Evolutionary conservation across 2,797 vertebrate species (phyloP), one percentile per base, ranked within the genome.

Genomic region (Phyllotis vaccarum): DNA sequence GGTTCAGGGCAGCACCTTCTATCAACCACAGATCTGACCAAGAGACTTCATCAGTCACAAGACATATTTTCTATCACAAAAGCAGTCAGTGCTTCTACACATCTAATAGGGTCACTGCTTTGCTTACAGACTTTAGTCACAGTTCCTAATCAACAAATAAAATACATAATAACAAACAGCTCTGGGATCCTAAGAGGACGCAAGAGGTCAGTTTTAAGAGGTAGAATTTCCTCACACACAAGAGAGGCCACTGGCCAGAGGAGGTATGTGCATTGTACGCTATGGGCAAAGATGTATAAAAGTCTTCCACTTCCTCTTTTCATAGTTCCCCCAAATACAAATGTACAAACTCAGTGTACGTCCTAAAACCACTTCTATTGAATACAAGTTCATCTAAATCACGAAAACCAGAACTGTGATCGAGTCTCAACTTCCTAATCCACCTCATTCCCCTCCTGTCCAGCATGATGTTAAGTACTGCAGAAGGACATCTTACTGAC

Each of bases 141-240:
- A 86, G 34, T 86, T 96, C 80, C 83, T 93, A 92, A 76, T 40
- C 27, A 95, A 88, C 75, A 90, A 96, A 92, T n/a, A 81, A 86
- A 90, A 88, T n/a, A 62, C 9, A 49, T 81, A 91, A n/a, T n/a
- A 92, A 80, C 31, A 74, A 94, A 93, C 52, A 46, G 37, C n/a
- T 96, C n/a, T 80, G 43, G 56, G 85, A 27, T 72, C 52, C 31
- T 80, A 70, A 21, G 54, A 49, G 62, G 22, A 82, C 72, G 7
- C n/a, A 75, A 12, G 76, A 96, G 86, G 78, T 87, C 29, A 62
- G 66, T 70, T 68, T 76, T 58, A 34, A 87, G n/a, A 82, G 1
- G 13, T 27, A 87, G 29, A 9, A 80, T 29, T 46, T 66, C 49
- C 72, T 89, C 46, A 80, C 88, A 52, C 34, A 37, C 62, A 90